These are phyloP conservation scores for Scaptomyza cyrtandrae DNA, from an alignment of 2,888 invertebrate genomes.

Conservation along the genomic window DNA sequence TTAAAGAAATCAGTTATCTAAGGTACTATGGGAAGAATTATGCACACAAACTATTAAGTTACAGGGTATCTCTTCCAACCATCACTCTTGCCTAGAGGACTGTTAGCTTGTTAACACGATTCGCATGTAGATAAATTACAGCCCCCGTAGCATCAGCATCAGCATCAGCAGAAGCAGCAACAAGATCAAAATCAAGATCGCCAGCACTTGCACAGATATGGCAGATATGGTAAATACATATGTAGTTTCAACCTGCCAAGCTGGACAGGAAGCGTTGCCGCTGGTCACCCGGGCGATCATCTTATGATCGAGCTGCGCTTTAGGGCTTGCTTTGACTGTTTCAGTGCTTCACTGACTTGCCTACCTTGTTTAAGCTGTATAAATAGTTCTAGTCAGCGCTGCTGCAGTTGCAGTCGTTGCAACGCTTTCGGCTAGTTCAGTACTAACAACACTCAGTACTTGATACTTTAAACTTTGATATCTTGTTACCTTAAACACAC, in stretches of 20 bases:
- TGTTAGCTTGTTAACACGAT: conserved; percentile 65
- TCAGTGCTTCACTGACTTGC: background rate
- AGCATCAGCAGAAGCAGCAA: conserved; percentile 3
- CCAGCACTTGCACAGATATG: conserved; percentile 40
- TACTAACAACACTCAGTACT: conserved; percentile 5
- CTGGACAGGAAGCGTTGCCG: conserved; percentile 57
- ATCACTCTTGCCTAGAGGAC: background rate
- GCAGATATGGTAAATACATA: conserved; percentile 12
- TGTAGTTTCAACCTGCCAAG: conserved; percentile 20
- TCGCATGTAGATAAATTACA: conserved; percentile 69
- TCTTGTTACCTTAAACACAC: conserved; percentile 1
- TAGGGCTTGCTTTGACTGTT: conserved; percentile 55
- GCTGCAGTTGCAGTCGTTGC: conserved; percentile 77
- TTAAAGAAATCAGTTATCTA: background rate
- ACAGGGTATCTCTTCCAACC: background rate
- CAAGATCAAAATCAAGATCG: conserved; percentile 66
- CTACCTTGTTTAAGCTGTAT: conserved; percentile 41
- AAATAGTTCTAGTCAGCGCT: conserved; percentile 59
- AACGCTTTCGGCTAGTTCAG: conserved; percentile 54
- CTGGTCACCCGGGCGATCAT: conserved; percentile 58
- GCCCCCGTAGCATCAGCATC: conserved; percentile 4
- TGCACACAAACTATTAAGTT: background rate
- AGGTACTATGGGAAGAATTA: background rate
- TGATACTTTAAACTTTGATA: background rate
- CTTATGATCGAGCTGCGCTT: conserved; percentile 68